These are phyloP conservation scores for Perdita meconis DNA, from an alignment of 2,888 invertebrate genomes.

Conservation along the genomic window DNA sequence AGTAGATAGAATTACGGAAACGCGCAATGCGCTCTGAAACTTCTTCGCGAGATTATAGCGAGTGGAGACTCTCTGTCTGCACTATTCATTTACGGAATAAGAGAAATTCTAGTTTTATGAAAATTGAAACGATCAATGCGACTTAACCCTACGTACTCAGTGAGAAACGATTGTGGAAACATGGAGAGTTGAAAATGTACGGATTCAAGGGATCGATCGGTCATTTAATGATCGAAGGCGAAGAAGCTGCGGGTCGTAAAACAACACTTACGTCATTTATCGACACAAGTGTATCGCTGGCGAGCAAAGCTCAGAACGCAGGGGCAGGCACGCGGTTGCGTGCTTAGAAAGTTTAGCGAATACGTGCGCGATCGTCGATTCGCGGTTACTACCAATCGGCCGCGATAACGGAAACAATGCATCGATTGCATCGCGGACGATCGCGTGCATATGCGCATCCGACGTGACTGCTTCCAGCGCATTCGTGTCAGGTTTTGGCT, in stretches of 20 bases:
- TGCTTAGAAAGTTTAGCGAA: slow-evolving; percentile 74
- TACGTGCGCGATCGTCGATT: slow-evolving; percentile 64
- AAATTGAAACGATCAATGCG: no score
- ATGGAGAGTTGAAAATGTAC: background rate
- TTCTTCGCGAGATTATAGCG: no score
- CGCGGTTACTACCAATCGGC: slow-evolving; percentile 71
- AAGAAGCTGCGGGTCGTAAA: background rate
- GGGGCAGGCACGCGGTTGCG: slow-evolving; percentile 43
- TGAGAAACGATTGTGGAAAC: no score
- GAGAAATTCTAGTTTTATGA: no score
- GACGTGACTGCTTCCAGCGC: slow-evolving; percentile 33
- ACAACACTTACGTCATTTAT: slow-evolving; percentile 39
- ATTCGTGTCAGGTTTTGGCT: slow-evolving; percentile 1
- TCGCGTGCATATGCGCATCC: slow-evolving; percentile 5
- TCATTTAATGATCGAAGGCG: background rate
- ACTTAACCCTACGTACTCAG: no score
- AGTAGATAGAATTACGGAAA: no score
- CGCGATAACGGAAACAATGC: slow-evolving; percentile 79
- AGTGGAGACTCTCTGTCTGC: no score
- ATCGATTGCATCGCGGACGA: slow-evolving; percentile 49
- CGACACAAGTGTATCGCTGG: slow-evolving; percentile 33
- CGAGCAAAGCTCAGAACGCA: slow-evolving; percentile 11
- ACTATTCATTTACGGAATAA: no score
- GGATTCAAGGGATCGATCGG: background rate
- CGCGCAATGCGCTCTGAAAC: no score